phyloP scores from a whole-genome alignment of 2,888 invertebrate species.

The Proisotoma minuta region DNA sequence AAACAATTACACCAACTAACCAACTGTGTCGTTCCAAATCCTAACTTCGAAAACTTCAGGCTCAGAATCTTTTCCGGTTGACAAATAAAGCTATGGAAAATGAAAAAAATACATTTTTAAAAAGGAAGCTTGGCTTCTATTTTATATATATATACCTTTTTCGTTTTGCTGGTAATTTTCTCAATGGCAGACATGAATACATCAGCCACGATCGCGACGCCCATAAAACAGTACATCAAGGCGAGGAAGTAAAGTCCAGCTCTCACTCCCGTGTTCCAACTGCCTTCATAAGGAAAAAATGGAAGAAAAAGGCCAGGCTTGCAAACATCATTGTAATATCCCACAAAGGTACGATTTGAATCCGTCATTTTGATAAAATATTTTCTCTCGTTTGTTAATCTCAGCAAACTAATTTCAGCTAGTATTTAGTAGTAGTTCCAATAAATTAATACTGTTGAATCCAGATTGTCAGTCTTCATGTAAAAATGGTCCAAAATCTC shows the following conservation, averaged over 20 bases:
- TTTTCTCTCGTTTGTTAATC: background rate
- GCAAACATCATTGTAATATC: constrained; percentile 22
- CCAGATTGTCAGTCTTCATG: too few relatives aligned
- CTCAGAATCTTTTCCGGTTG: constrained; percentile 47
- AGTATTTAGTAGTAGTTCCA: background rate
- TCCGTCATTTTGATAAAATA: background rate
- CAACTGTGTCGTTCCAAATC: constrained; percentile 58
- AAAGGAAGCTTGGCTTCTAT: too few relatives aligned
- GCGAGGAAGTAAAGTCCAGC: constrained; percentile 54
- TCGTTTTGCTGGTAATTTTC: constrained; percentile 56
- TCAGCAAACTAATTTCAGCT: background rate
- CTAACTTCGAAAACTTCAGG: constrained; percentile 54
- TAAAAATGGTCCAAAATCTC: too few relatives aligned
- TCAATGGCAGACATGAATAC: constrained; percentile 59
- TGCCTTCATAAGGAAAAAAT: constrained; percentile 52
- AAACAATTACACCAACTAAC: too few relatives aligned
- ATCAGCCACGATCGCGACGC: constrained; percentile 59
- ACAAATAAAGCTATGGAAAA: constrained; percentile 39
- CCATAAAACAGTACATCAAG: constrained; percentile 57
- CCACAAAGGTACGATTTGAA: background rate
- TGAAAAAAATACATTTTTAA: background rate
- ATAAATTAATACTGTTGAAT: too few relatives aligned
- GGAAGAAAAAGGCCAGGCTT: constrained; percentile 52
- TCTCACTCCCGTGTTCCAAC: constrained; percentile 52
- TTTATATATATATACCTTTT: constrained; percentile 50